Conservation (phyloP, 2,888 invertebrate genomes). For the Dryobotodes eremita region DNA sequence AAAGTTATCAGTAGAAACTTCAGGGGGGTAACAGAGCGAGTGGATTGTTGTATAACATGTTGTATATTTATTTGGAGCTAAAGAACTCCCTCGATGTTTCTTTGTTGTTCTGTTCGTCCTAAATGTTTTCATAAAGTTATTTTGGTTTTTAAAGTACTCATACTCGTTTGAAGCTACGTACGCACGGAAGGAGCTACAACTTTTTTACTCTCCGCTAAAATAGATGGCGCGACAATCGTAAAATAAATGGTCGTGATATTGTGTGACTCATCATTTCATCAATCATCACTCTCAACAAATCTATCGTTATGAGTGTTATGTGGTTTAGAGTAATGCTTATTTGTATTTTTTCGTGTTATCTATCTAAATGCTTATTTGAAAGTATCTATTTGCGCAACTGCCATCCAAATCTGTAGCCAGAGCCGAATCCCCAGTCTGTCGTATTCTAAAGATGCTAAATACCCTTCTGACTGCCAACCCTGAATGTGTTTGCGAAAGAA, state of each 20-base stretch:
- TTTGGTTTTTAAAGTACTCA: slow-evolving; percentile 26
- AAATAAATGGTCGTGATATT: background rate
- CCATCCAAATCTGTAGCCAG: no score
- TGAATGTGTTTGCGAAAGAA: no score
- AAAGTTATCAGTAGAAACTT: slow-evolving; percentile 25
- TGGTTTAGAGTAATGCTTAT: background rate
- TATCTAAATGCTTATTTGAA: background rate
- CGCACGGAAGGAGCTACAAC: background rate
- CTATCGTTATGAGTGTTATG: background rate
- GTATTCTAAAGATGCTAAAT: no score
- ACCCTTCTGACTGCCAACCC: no score
- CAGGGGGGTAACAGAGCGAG: slow-evolving; percentile 43
- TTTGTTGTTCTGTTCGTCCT: slow-evolving; percentile 19
- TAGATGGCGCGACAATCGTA: slow-evolving; percentile 45
- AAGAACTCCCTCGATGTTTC: slow-evolving; percentile 41
- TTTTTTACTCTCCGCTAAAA: background rate
- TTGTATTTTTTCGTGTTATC: background rate
- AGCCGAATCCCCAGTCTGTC: no score
- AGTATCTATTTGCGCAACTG: no score
- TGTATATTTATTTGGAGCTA: slow-evolving; percentile 31
- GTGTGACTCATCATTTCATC: slow-evolving; percentile 22
- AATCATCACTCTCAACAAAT: background rate
- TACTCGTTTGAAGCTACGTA: slow-evolving; percentile 45
- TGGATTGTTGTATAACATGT: background rate
- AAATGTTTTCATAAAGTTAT: slow-evolving; percentile 21